These are phyloP conservation scores for Cololabis saira DNA, from an alignment of 2,113 vertebrate genomes.

Conservation along the genomic window DNA sequence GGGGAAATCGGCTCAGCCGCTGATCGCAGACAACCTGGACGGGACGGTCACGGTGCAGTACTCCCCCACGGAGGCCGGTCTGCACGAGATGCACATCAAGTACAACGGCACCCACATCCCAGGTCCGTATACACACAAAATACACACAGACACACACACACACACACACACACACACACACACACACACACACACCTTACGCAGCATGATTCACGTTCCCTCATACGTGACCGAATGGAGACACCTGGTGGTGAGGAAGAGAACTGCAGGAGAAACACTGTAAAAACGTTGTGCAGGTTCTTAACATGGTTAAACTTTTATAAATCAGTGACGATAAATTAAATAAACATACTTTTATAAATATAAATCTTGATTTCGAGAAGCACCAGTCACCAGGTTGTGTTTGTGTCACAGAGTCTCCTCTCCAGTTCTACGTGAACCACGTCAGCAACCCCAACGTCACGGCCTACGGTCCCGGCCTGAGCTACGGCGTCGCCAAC, in stretches of 20 bases:
- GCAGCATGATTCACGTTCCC: too few species aligned
- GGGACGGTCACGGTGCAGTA: conserved; percentile 95
- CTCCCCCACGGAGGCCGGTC: conserved; percentile 91
- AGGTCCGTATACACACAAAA: conserved; percentile 83
- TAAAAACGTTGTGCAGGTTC: too few species aligned
- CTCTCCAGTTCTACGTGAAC: conserved; percentile 97
- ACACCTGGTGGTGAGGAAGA: conserved; percentile 1
- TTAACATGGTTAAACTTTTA: too few species aligned
- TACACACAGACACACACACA: too few species aligned
- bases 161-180: too few species aligned
- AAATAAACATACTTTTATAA: too few species aligned
- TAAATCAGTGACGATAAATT: too few species aligned
- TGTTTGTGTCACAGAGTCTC: conserved; percentile 85
- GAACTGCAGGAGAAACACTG: neutral
- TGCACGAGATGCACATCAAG: conserved; percentile 98
- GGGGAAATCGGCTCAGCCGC: conserved; percentile 89
- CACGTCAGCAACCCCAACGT: conserved; percentile 89
- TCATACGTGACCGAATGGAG: neutral
- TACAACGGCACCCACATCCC: conserved; percentile 95
- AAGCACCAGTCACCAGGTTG: too few species aligned
- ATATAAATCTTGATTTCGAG: too few species aligned
- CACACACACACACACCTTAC: neutral
- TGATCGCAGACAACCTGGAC: conserved; percentile 95
- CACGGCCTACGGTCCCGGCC: conserved; percentile 92
- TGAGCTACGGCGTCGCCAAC: conserved; percentile 92